A percentile compares a stretch with the other conserved stretches of the same genome.
Evolutionary conservation across 1,140 invertebrate species (phyloP).

Genomic region (Calephelis virginiensis): DNA sequence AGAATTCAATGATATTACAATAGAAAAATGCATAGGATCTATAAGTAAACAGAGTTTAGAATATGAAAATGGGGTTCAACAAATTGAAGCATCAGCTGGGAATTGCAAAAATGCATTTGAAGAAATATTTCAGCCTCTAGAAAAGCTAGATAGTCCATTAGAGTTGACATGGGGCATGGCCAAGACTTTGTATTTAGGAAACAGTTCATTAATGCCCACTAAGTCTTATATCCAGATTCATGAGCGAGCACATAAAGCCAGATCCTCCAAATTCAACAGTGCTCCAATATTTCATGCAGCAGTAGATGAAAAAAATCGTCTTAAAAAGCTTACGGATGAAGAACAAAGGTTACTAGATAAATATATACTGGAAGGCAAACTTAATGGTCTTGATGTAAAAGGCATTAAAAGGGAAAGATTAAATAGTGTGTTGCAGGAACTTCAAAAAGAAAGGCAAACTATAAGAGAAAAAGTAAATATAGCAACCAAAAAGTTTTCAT

Average conservation of each 20-base stretch:
- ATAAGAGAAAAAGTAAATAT: constrained; percentile 83
- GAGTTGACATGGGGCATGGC: constrained; percentile 92
- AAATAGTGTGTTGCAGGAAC: constrained; percentile 63
- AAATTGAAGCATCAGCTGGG: constrained; percentile 80
- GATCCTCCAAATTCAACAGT: constrained; percentile 83
- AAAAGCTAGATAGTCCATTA: constrained; percentile 84
- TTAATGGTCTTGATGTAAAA: constrained; percentile 85
- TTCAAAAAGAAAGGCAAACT: constrained; percentile 78
- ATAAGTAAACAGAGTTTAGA: constrained; percentile 90
- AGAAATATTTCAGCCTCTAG: constrained; percentile 88
- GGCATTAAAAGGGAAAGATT: constrained; percentile 72
- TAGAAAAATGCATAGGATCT: constrained; percentile 89
- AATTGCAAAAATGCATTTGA: constrained; percentile 82
- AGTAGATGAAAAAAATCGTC: constrained; percentile 79
- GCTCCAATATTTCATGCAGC: constrained; percentile 83
- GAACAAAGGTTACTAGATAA: constrained; percentile 87
- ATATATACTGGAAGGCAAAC: constrained; percentile 87
- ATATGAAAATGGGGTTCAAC: constrained; percentile 87
- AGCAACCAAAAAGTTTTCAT: constrained; percentile 82
- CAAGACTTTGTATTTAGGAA: constrained; percentile 90
- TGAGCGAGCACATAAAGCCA: constrained; percentile 83
- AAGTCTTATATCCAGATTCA: constrained; percentile 87
- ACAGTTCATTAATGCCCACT: constrained; percentile 87
- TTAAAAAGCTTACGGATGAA: constrained; percentile 81
- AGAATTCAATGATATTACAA: constrained; percentile 88